Evolutionary conservation across 2,888 invertebrate genomes (phyloP).

Genomic region (Agrotis exclamationis): DNA sequence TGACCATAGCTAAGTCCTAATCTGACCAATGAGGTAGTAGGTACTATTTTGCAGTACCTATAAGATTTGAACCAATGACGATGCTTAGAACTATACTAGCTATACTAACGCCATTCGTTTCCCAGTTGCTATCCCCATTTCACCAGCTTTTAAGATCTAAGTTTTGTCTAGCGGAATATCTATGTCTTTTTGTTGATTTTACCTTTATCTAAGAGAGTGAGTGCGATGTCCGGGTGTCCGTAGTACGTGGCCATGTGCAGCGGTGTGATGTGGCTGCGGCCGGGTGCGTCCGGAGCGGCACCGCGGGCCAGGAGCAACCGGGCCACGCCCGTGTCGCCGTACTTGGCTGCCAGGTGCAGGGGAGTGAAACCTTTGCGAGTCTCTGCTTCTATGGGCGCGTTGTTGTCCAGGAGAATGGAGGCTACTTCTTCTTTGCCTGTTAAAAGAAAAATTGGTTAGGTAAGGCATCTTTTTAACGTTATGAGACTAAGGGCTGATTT

Average conservation of each 20-base stretch:
- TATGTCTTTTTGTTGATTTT: neutral
- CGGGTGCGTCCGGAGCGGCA: conserved; percentile 96
- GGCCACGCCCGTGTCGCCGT: conserved; percentile 98
- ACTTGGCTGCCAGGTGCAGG: conserved; percentile 98
- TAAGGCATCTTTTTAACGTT: neutral
- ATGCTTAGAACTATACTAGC: too few relatives aligned
- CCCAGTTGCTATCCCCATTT: too few relatives aligned
- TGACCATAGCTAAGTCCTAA: too few relatives aligned
- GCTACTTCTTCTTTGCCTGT: conserved; percentile 96
- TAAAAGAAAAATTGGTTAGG: neutral
- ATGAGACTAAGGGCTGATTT: neutral
- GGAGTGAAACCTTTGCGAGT: conserved; percentile 99
- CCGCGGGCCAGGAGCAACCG: conserved; percentile 96
- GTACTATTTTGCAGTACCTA: too few relatives aligned
- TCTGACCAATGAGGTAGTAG: too few relatives aligned
- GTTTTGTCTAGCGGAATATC: too few relatives aligned
- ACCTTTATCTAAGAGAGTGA: conserved; percentile 97
- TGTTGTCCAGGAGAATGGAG: conserved; percentile 96
- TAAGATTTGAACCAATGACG: too few relatives aligned
- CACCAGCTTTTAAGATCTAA: too few relatives aligned
- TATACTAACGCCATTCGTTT: too few relatives aligned
- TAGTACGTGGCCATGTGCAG: conserved; percentile 99
- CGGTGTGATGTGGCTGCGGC: conserved; percentile 98
- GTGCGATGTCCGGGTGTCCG: conserved; percentile 97
- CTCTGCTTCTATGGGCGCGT: conserved; percentile 96